A percentile compares a stretch with the other conserved stretches of the same genome.
phyloP scores from a whole-genome alignment of 1,140 invertebrate genomes.

The Magallana ariakensis region DNA sequence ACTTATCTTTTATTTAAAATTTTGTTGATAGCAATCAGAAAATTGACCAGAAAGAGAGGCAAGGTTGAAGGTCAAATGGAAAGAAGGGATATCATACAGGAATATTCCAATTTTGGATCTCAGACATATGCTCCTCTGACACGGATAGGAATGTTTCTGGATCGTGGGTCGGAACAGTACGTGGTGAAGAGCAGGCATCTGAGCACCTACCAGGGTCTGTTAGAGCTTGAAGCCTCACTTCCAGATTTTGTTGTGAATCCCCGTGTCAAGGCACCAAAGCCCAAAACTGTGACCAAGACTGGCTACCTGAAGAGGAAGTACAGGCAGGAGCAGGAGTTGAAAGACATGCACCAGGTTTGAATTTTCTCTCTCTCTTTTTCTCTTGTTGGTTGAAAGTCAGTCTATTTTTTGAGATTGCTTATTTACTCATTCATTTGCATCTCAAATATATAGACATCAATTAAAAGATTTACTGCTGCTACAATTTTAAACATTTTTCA shows the following conservation, averaged over 20 bases:
- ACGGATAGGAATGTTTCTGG: slow-evolving; percentile 78
- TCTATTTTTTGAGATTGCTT: too few relatives aligned
- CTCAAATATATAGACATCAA: too few relatives aligned
- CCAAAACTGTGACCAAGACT: slow-evolving; percentile 74
- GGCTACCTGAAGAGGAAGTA: slow-evolving; percentile 78
- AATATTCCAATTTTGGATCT: slow-evolving; percentile 75
- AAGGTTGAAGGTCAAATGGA: slow-evolving; percentile 72
- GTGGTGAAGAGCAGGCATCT: slow-evolving; percentile 77
- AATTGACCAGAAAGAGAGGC: slow-evolving; percentile 73
- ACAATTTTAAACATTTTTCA: too few relatives aligned
- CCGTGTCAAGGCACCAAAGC: slow-evolving; percentile 76
- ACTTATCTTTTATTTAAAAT: slow-evolving; percentile 6
- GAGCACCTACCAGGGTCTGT: slow-evolving; percentile 77
- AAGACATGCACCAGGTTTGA: slow-evolving; percentile 76
- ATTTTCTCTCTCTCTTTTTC: too few relatives aligned
- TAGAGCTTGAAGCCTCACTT: slow-evolving; percentile 78
- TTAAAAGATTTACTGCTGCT: too few relatives aligned
- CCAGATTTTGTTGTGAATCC: slow-evolving; percentile 78
- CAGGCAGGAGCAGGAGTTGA: slow-evolving; percentile 76
- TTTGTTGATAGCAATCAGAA: slow-evolving; percentile 75
- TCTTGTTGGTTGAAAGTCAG: too few relatives aligned
- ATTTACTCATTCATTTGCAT: too few relatives aligned
- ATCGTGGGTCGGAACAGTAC: slow-evolving; percentile 78
- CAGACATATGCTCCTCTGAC: slow-evolving; percentile 79
- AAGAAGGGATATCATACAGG: slow-evolving; percentile 74